A percentile compares a stretch with the other conserved stretches of the same genome.
Evolutionary conservation across 2,113 vertebrate species (phyloP).

Genomic region (Alethe diademata): DNA sequence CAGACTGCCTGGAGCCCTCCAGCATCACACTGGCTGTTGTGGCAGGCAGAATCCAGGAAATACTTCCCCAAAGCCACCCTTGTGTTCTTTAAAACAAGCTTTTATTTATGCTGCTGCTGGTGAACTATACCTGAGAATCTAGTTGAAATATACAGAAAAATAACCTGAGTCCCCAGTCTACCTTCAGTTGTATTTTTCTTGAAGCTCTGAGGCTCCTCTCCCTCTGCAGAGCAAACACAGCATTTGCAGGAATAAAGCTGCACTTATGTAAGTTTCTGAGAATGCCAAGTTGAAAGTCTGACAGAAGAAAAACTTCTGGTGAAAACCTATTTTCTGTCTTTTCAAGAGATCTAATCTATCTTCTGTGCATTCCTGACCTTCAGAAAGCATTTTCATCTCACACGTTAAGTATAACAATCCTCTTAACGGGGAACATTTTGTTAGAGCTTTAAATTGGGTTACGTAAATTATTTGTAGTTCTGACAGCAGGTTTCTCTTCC

Average conservation of each 20-base stretch:
- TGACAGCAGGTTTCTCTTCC: slow-evolving; percentile 52
- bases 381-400: slow-evolving; percentile 57
- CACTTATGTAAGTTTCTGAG: slow-evolving; percentile 21
- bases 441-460: slow-evolving; percentile 69
- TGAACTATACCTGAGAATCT: background rate
- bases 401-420: slow-evolving; percentile 66
- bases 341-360: slow-evolving; percentile 50
- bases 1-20: background rate
- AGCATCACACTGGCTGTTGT: background rate
- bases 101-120: background rate
- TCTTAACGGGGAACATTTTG: slow-evolving; percentile 72
- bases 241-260: background rate
- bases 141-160: background rate
- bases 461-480: slow-evolving; percentile 64
- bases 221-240: slow-evolving; percentile 22
- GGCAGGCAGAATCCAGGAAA: background rate
- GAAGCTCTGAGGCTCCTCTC: background rate
- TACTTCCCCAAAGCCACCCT: background rate
- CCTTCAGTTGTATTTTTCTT: background rate
- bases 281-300: slow-evolving; percentile 15
- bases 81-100: background rate
- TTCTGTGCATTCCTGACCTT: slow-evolving; percentile 46
- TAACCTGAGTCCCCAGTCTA: background rate
- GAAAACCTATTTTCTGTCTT: slow-evolving; percentile 15
- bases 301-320: slow-evolving; percentile 1